phyloP scores from a whole-genome alignment of 2,888 invertebrate genomes.

The Scaptodrosophila latifasciaeformis region DNA sequence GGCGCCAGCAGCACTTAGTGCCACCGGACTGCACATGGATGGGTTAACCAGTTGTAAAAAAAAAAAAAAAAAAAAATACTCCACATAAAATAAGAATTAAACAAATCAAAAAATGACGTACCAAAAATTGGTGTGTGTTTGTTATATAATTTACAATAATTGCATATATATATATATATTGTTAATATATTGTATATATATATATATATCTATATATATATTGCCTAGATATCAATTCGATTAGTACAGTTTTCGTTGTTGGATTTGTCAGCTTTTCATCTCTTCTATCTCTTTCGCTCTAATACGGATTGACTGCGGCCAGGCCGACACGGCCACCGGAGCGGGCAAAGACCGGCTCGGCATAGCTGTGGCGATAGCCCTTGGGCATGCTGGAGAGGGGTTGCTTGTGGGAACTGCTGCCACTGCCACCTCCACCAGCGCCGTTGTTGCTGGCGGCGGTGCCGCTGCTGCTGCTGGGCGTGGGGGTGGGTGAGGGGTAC shows the following conservation, averaged over 20 bases:
- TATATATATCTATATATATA: not conserved
- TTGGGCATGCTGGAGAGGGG: slow-evolving; percentile 71
- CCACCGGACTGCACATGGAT: slow-evolving; percentile 32
- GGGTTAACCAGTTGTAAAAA: slow-evolving; percentile 13
- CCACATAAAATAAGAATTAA: not conserved
- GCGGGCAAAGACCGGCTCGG: slow-evolving; percentile 73
- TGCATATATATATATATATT: slow-evolving; percentile 19
- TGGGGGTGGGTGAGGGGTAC: slow-evolving; percentile 57
- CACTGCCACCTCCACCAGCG: slow-evolving; percentile 22
- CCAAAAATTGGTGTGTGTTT: not conserved
- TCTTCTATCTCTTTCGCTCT: slow-evolving; percentile 10
- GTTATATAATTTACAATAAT: slow-evolving; percentile 32
- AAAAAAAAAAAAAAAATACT: not conserved
- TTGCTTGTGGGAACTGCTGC: slow-evolving; percentile 52
- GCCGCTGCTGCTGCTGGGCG: slow-evolving; percentile 46
- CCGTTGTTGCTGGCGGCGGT: slow-evolving; percentile 13
- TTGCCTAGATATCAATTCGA: slow-evolving; percentile 11
- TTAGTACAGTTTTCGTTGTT: slow-evolving; percentile 36
- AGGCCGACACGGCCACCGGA: slow-evolving; percentile 74
- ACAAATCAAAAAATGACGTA: not conserved
- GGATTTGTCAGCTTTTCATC: slow-evolving; percentile 9
- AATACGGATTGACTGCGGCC: slow-evolving; percentile 75
- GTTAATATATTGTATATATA: slow-evolving; percentile 9
- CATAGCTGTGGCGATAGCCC: slow-evolving; percentile 75
- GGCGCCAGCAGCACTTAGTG: slow-evolving; percentile 43